These are phyloP conservation scores for Mallotus villosus DNA, from an alignment of 2,797 vertebrate species.

Conservation along the genomic window DNA sequence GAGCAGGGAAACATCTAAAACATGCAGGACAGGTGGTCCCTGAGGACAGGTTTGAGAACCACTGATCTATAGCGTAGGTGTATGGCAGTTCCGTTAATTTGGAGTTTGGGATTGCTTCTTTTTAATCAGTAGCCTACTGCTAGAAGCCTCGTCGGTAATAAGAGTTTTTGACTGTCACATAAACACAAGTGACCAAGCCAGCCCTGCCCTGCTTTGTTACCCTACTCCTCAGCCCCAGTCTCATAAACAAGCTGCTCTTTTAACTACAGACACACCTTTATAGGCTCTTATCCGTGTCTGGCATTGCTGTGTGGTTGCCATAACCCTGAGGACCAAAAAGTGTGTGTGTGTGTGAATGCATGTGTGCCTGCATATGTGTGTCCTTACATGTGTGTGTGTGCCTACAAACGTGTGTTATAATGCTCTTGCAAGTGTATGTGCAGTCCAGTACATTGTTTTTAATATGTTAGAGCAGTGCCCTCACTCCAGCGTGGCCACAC, in stretches of 20 bases:
- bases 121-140: too few relatives aligned
- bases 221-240: neutral
- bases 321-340: conserved; percentile 9
- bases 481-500: neutral
- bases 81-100: too few relatives aligned
- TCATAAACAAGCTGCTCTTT: conserved; percentile 20
- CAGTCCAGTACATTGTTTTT: neutral
- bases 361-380: conserved; percentile 7
- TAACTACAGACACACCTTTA: conserved; percentile 7
- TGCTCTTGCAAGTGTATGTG: neutral
- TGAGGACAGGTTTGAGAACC: too few relatives aligned
- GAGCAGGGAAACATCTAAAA: too few relatives aligned
- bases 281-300: neutral
- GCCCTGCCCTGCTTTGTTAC: too few relatives aligned
- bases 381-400: neutral
- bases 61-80: too few relatives aligned
- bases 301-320: conserved; percentile 21
- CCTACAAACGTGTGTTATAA: too few relatives aligned
- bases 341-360: neutral
- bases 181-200: too few relatives aligned
- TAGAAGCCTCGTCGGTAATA: too few relatives aligned
- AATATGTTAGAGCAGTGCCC: neutral
- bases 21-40: too few relatives aligned
- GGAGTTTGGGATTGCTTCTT: too few relatives aligned
- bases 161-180: too few relatives aligned